Base-by-base conservation (phyloP, 2,113 vertebrate genomes). In the Motacilla alba region DNA sequence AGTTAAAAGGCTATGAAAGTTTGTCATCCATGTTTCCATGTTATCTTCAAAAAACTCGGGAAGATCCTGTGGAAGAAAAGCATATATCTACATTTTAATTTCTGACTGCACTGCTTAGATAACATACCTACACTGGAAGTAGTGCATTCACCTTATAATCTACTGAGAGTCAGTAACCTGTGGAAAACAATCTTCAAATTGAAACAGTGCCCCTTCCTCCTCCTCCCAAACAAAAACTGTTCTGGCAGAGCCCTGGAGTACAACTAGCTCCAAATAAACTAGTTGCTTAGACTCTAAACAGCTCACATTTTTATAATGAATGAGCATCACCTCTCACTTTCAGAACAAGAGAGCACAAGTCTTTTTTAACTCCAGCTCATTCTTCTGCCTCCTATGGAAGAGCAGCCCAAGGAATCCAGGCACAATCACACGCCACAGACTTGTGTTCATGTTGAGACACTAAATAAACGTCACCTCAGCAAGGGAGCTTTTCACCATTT, bases 31-130 rank as follows among this genome's bases (percentile, higher is more conserved):
- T 3, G 99, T 99, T 97, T 99, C 99, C 99, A 99, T 99, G 97
- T 99, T 99, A 97, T 99, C 99, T 97, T 99, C 99, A 98, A 99
- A 99, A 97, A 99, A 99, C 95, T 99, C 99, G 33, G 99, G 99
- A 78, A 99, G 99, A 96, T 99, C 99, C 99, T 99, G 90, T 35
- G 64, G 70, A 84, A 52, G 23, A 87, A 74, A 94, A 81, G 50
- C 49, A 77, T 28, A 89, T 63, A 88, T 47, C 9, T 44, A 15
- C 18, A 53, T 95, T 88, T 83, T 41, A 46, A 47, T 46, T 87
- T 76, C 47, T 56, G 53, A 50, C 1, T 81, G 28, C 22, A 55
- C 12, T 50, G 21, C 26, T 82, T 15, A 52, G 39, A 9, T 83
- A 93, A 55, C 28, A 13, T 5, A 60, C 4, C 52, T 47, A 23